These are phyloP conservation scores for Perizoma flavofasciatum DNA, from an alignment of 2,888 invertebrate species.

Conservation along the genomic window DNA sequence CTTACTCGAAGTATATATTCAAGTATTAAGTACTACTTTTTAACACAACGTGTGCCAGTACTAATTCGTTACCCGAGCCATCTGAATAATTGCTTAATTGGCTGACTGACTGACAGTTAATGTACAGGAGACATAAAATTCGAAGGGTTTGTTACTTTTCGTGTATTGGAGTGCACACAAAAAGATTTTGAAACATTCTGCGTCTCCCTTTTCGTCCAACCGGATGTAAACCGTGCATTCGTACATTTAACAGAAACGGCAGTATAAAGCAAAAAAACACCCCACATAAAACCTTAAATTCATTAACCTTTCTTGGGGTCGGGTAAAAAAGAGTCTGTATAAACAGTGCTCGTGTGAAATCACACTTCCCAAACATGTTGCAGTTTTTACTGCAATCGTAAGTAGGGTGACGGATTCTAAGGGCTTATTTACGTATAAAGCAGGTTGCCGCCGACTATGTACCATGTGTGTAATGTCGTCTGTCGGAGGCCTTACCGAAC, in stretches of 20 bases:
- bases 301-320: not conserved
- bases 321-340: slow-evolving; percentile 22
- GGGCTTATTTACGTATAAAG: slow-evolving; percentile 5
- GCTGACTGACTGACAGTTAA: too few relatives aligned
- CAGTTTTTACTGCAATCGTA: slow-evolving; percentile 15
- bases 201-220: not conserved
- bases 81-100: too few relatives aligned
- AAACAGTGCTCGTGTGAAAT: slow-evolving; percentile 14
- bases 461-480: too few relatives aligned
- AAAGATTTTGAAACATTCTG: too few relatives aligned
- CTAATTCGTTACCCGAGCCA: too few relatives aligned
- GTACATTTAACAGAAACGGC: not conserved
- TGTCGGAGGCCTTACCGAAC: too few relatives aligned
- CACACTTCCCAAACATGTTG: slow-evolving; percentile 20
- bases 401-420: slow-evolving; percentile 17
- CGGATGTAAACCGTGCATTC: not conserved
- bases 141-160: too few relatives aligned
- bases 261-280: not conserved
- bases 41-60: too few relatives aligned
- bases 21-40: too few relatives aligned
- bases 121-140: too few relatives aligned
- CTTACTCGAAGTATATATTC: too few relatives aligned
- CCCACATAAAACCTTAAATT: not conserved
- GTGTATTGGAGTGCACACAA: too few relatives aligned
- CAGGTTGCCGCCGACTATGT: not conserved